Percentiles rank a stretch among this genome's conserved stretches.
phyloP scores from a whole-genome alignment of 2,888 invertebrate genomes.

The Sisyra nigra region DNA sequence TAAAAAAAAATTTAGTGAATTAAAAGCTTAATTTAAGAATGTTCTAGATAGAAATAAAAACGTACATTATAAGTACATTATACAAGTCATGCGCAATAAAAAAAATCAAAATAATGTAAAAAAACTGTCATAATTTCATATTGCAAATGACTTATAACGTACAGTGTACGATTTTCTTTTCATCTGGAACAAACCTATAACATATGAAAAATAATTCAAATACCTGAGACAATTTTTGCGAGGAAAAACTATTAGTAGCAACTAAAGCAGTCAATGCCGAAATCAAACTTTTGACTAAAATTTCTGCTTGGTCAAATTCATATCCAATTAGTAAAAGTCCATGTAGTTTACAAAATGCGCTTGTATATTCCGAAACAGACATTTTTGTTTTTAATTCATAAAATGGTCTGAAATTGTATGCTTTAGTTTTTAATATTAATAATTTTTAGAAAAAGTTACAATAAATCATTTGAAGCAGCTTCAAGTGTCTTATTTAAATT shows the following conservation, averaged over 20 bases:
- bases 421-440: background rate
- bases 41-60: too few species aligned
- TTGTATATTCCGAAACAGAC: constrained; percentile 37
- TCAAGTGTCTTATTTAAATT: constrained; percentile 61
- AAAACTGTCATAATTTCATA: background rate
- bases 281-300: constrained; percentile 45
- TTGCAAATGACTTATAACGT: too few species aligned
- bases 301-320: constrained; percentile 42
- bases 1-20: constrained; percentile 21
- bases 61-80: too few species aligned
- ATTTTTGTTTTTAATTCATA: constrained; percentile 39
- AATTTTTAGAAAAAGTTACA: constrained; percentile 4
- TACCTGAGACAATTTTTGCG: constrained; percentile 54
- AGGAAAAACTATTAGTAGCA: constrained; percentile 61
- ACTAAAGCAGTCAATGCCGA: constrained; percentile 58
- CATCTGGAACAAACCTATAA: too few species aligned
- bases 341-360: constrained; percentile 45
- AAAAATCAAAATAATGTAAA: background rate
- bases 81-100: too few species aligned
- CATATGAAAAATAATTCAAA: constrained; percentile 3
- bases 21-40: constrained; percentile 4
- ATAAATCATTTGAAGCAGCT: constrained; percentile 30
- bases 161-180: too few species aligned
- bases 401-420: constrained; percentile 20
- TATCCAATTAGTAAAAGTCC: constrained; percentile 33